phyloP scores from a whole-genome alignment of 2,113 vertebrate species.

The Gambusia holbrooki region DNA sequence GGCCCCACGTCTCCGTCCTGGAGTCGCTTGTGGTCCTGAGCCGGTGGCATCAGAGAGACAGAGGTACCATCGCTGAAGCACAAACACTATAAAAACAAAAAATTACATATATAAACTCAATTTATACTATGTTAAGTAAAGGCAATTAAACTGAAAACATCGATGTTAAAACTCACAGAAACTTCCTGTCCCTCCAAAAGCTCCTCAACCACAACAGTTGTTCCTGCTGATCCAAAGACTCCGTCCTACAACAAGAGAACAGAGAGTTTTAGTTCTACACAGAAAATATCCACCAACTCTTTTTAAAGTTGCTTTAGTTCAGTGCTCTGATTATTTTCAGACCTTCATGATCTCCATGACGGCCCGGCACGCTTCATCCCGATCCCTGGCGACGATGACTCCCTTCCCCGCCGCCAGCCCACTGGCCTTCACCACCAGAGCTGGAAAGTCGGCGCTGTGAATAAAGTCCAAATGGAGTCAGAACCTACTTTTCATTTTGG shows the following conservation, averaged over 20 bases:
- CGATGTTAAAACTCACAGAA: too few species aligned
- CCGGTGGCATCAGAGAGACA: constrained; percentile 90
- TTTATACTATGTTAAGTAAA: too few species aligned
- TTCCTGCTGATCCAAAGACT: constrained; percentile 90
- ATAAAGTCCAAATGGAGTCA: not conserved
- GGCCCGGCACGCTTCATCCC: constrained; percentile 90
- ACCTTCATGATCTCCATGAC: constrained; percentile 95
- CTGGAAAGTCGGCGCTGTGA: constrained; percentile 88
- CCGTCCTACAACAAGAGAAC: too few species aligned
- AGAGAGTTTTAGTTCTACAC: too few species aligned
- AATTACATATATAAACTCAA: too few species aligned
- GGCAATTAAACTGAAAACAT: too few species aligned
- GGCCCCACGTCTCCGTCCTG: constrained; percentile 91
- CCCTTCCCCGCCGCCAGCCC: constrained; percentile 94
- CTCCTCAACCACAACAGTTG: constrained; percentile 94
- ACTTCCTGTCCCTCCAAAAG: constrained; percentile 95
- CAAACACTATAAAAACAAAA: too few species aligned
- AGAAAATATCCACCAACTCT: too few species aligned
- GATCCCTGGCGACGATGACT: constrained; percentile 87
- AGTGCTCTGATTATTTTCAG: too few species aligned
- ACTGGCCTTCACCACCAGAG: constrained; percentile 95
- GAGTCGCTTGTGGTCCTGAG: constrained; percentile 95
- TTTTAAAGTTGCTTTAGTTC: too few species aligned
- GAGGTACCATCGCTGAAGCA: constrained; percentile 93
- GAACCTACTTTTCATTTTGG: not conserved